Conservation (phyloP, 2,888 invertebrate species). For the Tipula vernalis region DNA sequence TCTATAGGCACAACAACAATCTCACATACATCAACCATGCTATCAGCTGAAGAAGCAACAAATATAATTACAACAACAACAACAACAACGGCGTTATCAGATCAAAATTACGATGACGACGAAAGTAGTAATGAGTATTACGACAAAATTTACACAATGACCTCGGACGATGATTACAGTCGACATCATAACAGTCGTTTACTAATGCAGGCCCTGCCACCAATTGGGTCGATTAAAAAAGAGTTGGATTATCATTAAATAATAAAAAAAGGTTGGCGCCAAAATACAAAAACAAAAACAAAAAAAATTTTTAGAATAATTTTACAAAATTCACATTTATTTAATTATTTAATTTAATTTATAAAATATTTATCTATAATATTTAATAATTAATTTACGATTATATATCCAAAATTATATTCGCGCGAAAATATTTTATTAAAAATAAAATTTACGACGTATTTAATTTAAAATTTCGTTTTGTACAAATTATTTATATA, state of each 20-base stretch:
- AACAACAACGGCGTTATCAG: background rate
- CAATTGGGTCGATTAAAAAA: background rate
- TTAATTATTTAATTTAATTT: slow-evolving; percentile 7
- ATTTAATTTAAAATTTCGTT: background rate
- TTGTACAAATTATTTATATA: background rate
- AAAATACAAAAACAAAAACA: background rate
- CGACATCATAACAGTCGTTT: background rate
- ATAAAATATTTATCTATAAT: background rate
- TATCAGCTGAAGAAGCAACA: background rate
- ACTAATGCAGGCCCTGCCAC: background rate
- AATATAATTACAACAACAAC: slow-evolving; percentile 6
- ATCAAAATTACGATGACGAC: background rate
- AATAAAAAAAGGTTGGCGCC: background rate
- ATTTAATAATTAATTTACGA: background rate
- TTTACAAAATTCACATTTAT: background rate
- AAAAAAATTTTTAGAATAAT: background rate
- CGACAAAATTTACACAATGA: background rate
- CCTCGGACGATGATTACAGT: background rate
- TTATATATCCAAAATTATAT: background rate
- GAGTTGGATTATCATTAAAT: background rate
- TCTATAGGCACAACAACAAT: background rate
- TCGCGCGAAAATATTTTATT: background rate
- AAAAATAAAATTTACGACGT: background rate
- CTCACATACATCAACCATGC: background rate
- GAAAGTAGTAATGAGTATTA: background rate